Conservation (phyloP, 2,888 invertebrate genomes). For the Eutolmus rufibarbis region DNA sequence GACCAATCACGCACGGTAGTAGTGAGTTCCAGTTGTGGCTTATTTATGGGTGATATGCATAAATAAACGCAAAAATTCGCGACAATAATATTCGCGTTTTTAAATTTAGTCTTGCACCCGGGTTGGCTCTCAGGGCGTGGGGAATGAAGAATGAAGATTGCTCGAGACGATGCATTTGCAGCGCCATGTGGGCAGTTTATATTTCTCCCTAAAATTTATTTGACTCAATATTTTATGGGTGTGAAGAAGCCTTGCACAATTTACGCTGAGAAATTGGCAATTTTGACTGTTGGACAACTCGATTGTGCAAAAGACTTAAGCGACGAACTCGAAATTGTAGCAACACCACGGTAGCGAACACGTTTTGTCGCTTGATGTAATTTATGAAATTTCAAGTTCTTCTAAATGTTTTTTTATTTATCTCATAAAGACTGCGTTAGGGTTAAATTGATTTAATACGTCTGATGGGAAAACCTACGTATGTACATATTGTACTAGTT, state of each 20-base stretch:
- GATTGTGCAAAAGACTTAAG: slow-evolving; percentile 28
- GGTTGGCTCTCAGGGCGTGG: neutral
- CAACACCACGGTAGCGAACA: neutral
- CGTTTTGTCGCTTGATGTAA: neutral
- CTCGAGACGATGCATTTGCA: neutral
- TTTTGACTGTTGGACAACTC: slow-evolving; percentile 23
- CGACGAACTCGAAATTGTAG: slow-evolving; percentile 31
- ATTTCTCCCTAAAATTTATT: slow-evolving; percentile 30
- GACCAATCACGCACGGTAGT: neutral
- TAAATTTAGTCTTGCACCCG: neutral
- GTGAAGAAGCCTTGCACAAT: slow-evolving; percentile 9
- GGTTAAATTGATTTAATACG: neutral
- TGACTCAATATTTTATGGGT: slow-evolving; percentile 23
- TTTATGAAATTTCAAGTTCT: neutral
- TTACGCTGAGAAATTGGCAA: neutral
- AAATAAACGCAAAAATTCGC: slow-evolving; percentile 22
- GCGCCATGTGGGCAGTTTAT: slow-evolving; percentile 21
- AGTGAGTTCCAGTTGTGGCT: slow-evolving; percentile 1
- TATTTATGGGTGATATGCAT: slow-evolving; percentile 16
- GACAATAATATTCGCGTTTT: neutral
- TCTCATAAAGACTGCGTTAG: neutral
- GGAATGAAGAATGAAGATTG: slow-evolving; percentile 22
- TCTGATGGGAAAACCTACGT: neutral
- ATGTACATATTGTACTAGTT: neutral
- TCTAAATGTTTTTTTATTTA: neutral